phyloP scores from a whole-genome alignment of 2,888 invertebrate species.

The Catocala sponsa region DNA sequence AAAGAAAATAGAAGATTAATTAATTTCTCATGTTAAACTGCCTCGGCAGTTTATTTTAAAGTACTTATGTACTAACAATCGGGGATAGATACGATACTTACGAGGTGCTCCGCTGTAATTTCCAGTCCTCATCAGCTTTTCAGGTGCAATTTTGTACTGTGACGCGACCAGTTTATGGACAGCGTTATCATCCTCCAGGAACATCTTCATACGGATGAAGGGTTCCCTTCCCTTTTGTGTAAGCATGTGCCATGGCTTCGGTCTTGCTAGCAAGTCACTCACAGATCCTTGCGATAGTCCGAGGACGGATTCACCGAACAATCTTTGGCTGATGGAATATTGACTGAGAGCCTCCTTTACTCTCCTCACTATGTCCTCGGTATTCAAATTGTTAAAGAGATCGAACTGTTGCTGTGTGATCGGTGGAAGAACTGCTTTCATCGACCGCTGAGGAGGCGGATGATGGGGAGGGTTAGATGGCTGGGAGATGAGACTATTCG shows the following conservation, averaged over 20 bases:
- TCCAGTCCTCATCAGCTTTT: conserved; percentile 98
- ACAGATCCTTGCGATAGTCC: conserved; percentile 99
- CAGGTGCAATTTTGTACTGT: conserved; percentile 99
- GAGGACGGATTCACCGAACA: conserved; percentile 99
- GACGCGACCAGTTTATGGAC: conserved; percentile 98
- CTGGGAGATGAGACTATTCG: conserved; percentile 98
- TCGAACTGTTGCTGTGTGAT: conserved; percentile 99
- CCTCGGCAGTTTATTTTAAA: too few species aligned
- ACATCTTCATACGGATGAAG: conserved; percentile 99
- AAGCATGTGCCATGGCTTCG: conserved; percentile 99
- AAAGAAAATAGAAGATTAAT: conserved; percentile 38
- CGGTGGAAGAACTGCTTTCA: conserved; percentile 98
- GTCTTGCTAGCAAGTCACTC: conserved; percentile 98
- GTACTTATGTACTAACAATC: too few species aligned
- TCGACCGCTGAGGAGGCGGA: conserved; percentile 94
- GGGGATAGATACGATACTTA: conserved; percentile 83
- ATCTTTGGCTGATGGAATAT: conserved; percentile 98
- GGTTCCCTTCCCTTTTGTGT: conserved; percentile 99
- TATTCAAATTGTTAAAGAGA: conserved; percentile 98
- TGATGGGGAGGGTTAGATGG: conserved; percentile 95
- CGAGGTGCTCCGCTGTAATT: conserved; percentile 95
- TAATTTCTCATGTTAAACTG: conserved; percentile 12
- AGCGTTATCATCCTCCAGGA: conserved; percentile 97
- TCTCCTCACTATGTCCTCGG: conserved; percentile 99
- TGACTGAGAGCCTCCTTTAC: conserved; percentile 98